Percentiles rank a stretch among this genome's conserved stretches.
phyloP scores from a whole-genome alignment of 2,113 vertebrate genomes.

The Ursus arctos region DNA sequence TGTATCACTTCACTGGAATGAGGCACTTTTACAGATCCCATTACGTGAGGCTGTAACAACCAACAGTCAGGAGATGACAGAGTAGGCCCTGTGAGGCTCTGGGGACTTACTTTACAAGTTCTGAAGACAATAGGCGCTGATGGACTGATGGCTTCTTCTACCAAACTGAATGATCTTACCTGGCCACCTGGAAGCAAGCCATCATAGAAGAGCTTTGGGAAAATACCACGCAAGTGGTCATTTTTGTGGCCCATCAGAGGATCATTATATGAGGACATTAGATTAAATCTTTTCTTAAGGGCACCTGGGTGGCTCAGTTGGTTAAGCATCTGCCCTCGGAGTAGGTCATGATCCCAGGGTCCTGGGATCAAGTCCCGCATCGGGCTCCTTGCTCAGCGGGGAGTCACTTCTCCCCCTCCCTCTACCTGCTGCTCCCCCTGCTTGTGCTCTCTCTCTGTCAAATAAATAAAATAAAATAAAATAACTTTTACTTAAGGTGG shows the following conservation, averaged over 20 bases:
- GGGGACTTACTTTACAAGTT: background rate
- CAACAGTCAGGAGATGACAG: background rate
- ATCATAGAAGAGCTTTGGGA: background rate
- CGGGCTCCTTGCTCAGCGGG: too few relatives aligned
- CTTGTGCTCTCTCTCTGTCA: too few relatives aligned
- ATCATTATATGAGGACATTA: background rate
- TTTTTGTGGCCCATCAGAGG: background rate
- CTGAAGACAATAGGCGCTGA: background rate
- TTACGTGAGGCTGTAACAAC: background rate
- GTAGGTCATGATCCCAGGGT: too few relatives aligned
- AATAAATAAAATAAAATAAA: too few relatives aligned
- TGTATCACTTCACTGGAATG: background rate
- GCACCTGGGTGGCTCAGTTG: too few relatives aligned
- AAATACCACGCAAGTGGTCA: background rate
- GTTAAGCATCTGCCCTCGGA: too few relatives aligned
- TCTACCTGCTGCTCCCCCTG: too few relatives aligned
- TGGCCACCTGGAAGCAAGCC: background rate
- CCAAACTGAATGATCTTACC: background rate
- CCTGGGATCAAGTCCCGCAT: too few relatives aligned
- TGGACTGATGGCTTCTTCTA: background rate
- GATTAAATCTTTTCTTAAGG: background rate
- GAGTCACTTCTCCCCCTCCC: too few relatives aligned
- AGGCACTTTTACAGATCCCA: background rate
- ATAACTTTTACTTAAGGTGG: background rate
- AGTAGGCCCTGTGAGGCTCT: background rate